Evolutionary conservation across 2,888 invertebrate species (phyloP), one percentile per base, ranked within the genome.

Genomic region (Sisyra terminalis): DNA sequence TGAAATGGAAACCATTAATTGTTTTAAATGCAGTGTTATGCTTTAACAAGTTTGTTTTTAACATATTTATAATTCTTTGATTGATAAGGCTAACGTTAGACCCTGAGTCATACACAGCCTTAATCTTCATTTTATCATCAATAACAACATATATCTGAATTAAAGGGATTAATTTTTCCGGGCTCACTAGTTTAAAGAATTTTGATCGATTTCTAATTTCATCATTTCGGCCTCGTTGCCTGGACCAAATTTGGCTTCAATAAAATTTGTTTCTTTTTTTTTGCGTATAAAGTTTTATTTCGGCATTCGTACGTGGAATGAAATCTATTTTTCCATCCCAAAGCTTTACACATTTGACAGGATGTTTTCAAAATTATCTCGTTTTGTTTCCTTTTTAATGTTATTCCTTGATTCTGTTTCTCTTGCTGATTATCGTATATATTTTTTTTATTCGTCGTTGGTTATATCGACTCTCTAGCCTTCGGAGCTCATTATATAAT

Each of bases 401-500:
- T 29, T 42, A 16, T 9, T 32, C 29, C 37, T 41, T 42, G 10
- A 24, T n/a, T 37, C 29, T 37, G 9, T 42, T 29, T 11, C 16
- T 14, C n/a, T n/a, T 35, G 3, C 18, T 17, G 29, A 29, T 17
- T 17, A 7, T n/a, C 18, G 8, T 36, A 10, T 31, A 34, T 34
- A 29, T 42, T 18, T 10, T 16, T 42, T n/a, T 11, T 35, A 9
- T 14, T 35, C 11, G 13, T 6, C 15, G 3, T 38, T 38, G 16
- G 16, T 11, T 16, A 31, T 31, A 39, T 14, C 17, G 13, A 39
- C 32, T 39, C 29, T 38, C 39, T 11, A 39, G 16, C 39, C 30
- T 44, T 44, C 39, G 32, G 18, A 44, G 36, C 32, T 44, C 44
- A 16, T 29, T 35, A 34, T 32, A 44, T 15, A 44, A 29, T 24